Percentiles rank a stretch among this genome's conserved stretches.
phyloP scores from a whole-genome alignment of 2,888 invertebrate species.

The Cremastinae sp. region DNA sequence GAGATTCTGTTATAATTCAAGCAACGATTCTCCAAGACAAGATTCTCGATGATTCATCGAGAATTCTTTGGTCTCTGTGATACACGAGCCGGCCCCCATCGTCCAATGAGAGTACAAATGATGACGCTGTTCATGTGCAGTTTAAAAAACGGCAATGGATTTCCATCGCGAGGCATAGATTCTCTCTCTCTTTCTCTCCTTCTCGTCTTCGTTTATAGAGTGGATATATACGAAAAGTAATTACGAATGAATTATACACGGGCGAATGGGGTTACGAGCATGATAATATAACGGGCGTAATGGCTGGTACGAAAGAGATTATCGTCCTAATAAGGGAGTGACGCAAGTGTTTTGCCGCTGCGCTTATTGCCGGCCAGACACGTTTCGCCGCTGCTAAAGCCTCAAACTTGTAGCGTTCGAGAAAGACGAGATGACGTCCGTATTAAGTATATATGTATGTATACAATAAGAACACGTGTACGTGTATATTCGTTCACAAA shows the following conservation, averaged over 20 bases:
- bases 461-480: conserved; percentile 23
- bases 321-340: conserved; percentile 79
- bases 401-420: conserved; percentile 40
- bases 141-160: conserved; percentile 51
- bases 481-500: conserved; percentile 1
- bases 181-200: conserved; percentile 5
- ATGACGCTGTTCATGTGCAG: background rate
- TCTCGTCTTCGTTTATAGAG: conserved; percentile 52
- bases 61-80: conserved; percentile 19
- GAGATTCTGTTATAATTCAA: conserved; percentile 40
- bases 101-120: conserved; percentile 6
- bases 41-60: conserved; percentile 35
- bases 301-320: conserved; percentile 77
- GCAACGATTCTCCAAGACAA: conserved; percentile 9
- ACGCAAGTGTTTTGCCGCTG: conserved; percentile 71
- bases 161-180: conserved; percentile 47
- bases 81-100: conserved; percentile 3
- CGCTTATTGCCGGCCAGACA: conserved; percentile 11
- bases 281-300: conserved; percentile 78
- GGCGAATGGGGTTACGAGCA: conserved; percentile 71
- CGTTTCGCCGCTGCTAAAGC: conserved; percentile 50
- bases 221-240: conserved; percentile 70
- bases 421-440: conserved; percentile 27
- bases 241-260: conserved; percentile 75
- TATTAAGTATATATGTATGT: background rate